phyloP scores from a whole-genome alignment of 2,797 vertebrate genomes.

The Sternotherus odoratus region DNA sequence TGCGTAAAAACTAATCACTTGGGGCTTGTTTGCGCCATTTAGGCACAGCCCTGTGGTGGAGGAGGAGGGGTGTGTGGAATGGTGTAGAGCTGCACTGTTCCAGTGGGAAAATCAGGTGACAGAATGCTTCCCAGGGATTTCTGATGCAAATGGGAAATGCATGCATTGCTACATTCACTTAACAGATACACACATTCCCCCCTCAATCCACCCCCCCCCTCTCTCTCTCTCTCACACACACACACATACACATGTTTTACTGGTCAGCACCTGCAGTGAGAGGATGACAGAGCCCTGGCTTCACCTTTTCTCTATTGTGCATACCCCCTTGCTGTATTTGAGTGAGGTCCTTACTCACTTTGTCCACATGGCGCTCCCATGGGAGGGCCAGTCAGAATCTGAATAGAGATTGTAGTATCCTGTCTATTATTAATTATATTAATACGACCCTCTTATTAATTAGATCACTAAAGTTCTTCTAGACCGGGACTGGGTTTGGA shows the following conservation, averaged over 20 bases:
- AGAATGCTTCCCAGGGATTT: neutral
- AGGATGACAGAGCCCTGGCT: neutral
- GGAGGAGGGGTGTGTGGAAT: neutral
- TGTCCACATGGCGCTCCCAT: accelerated
- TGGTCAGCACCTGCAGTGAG: accelerated
- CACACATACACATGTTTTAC: neutral
- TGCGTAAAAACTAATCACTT: conserved; percentile 27
- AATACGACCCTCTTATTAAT: neutral
- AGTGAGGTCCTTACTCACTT: accelerated
- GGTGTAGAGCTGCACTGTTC: accelerated
- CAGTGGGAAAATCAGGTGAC: neutral
- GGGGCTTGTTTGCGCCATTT: conserved; percentile 21
- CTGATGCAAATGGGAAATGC: neutral
- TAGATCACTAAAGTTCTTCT: neutral
- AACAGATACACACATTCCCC: neutral
- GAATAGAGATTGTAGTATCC: neutral
- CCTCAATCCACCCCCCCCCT: too few relatives aligned
- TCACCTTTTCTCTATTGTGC: neutral
- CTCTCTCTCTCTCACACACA: too few relatives aligned
- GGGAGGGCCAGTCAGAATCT: accelerated
- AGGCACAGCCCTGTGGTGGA: neutral
- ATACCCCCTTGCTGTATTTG: neutral
- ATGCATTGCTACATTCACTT: accelerated
- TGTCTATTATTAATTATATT: neutral
- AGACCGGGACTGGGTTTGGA: neutral